phyloP scores from a whole-genome alignment of 2,113 vertebrate genomes.

The Alethe diademata region DNA sequence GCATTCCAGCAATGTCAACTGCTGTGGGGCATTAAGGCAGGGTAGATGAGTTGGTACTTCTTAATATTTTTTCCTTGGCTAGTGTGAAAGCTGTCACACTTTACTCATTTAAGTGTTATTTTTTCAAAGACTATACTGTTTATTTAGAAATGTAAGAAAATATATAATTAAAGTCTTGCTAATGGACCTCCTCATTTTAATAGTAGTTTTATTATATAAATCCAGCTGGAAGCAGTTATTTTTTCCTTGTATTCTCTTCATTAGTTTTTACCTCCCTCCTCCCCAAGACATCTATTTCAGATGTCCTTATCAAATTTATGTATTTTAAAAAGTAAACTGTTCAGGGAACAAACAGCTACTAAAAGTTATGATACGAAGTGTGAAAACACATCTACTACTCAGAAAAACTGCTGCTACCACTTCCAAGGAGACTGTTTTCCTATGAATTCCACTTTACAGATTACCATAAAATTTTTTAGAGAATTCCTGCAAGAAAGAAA shows the following conservation, averaged over 20 bases:
- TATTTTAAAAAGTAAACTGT: constrained; percentile 41
- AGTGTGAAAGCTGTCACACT: constrained; percentile 70
- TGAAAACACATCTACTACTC: constrained; percentile 16
- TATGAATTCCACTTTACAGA: background rate
- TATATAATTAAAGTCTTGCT: constrained; percentile 60
- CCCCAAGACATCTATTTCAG: constrained; percentile 40
- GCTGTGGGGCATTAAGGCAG: constrained; percentile 64
- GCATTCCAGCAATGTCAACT: constrained; percentile 76
- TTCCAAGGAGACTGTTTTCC: background rate
- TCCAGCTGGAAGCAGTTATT: constrained; percentile 73
- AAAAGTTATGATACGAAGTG: constrained; percentile 31
- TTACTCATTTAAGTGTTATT: constrained; percentile 34
- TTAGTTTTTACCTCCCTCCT: constrained; percentile 47
- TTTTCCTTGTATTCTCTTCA: constrained; percentile 60
- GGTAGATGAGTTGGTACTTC: constrained; percentile 60
- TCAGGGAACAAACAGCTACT: constrained; percentile 47
- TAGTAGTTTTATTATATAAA: constrained; percentile 72
- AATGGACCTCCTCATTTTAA: constrained; percentile 69
- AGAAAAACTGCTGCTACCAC: constrained; percentile 16
- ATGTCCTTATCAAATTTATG: constrained; percentile 44
- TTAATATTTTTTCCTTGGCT: constrained; percentile 72
- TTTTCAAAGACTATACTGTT: constrained; percentile 18
- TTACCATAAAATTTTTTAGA: background rate
- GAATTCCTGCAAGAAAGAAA: background rate
- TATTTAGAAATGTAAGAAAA: constrained; percentile 52